phyloP scores from a whole-genome alignment of 1,140 invertebrate genomes.

The Conus ventricosus region DNA sequence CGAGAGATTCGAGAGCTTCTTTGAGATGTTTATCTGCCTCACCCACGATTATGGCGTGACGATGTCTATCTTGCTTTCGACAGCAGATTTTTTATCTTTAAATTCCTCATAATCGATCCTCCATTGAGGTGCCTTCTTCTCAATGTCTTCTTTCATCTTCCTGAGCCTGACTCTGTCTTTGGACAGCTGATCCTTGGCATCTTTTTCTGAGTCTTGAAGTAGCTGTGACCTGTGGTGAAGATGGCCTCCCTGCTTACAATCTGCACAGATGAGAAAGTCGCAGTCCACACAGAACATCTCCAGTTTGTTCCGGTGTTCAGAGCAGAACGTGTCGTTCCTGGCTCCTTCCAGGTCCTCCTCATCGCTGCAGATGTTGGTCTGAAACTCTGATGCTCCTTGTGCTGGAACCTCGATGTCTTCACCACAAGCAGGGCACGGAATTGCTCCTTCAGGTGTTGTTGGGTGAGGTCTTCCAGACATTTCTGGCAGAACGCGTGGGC shows the following conservation, averaged over 20 bases:
- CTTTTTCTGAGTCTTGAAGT: background rate
- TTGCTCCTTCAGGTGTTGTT: background rate
- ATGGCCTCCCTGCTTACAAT: constrained; percentile 9
- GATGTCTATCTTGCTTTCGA: too few relatives aligned
- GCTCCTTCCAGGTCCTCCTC: background rate
- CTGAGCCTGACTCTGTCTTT: background rate
- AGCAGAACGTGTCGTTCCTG: background rate
- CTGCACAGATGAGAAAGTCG: background rate
- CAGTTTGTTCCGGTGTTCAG: background rate
- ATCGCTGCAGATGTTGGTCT: constrained; percentile 20
- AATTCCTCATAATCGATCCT: background rate
- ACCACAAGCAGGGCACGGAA: constrained; percentile 16
- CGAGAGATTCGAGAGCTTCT: too few relatives aligned
- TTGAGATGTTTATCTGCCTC: too few relatives aligned
- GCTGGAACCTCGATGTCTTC: background rate
- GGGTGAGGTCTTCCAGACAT: constrained; percentile 8
- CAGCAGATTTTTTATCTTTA: too few relatives aligned
- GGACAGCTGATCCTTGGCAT: background rate
- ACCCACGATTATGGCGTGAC: too few relatives aligned
- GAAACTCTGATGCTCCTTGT: background rate
- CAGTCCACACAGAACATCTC: constrained; percentile 2
- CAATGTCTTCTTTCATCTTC: background rate
- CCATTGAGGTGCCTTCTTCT: background rate
- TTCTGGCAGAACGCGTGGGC: constrained; percentile 1
- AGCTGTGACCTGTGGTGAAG: background rate